Evolutionary conservation across 2,113 vertebrate species (phyloP), one percentile per base, ranked within the genome.

Genomic region (Pipra filicauda): DNA sequence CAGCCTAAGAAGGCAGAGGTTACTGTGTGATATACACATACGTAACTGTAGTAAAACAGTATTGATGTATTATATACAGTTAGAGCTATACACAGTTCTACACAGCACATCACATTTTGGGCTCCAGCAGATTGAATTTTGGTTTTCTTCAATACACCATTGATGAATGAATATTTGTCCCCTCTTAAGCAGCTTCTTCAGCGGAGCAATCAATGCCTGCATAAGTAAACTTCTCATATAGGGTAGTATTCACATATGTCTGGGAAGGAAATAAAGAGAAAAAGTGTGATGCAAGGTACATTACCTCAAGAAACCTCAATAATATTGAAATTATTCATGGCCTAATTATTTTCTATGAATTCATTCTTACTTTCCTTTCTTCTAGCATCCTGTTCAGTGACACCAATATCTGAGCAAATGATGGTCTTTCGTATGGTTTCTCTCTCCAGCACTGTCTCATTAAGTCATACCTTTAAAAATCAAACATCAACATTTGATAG

Each of bases 401-500:
- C 83, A 99, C 98, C 77, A 99, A n/a, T 81, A 99, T 99, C 95
- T 99, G 98, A 62, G 98, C 97, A 92, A 99, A 99, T 5, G 98
- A 98, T 9, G 99, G 99, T 66, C 99, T 98, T 96, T 99, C 98
- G 2, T 99, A 99, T 3, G 99, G 98, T 73, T 98, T 99, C 95
- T 99, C 99, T 86, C 98, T 97, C 99, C 99, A 99, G 86, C 99
- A 99, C 24, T 99, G 98, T 71, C 98, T 97, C 98, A 99, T 99
- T 48, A 99, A 97, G 73, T 99, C 98, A 96, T 98, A 99, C 91
- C 99, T 99, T 95, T 69, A 87, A 89, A 97, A 69, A 85, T 24
- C n/a, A 89, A 81, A 74, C 9, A 84, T 15, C 62, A 61, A 2
- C 28, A 49, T 64, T 67, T 59, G 20, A 46, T 10, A 52, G 8